phyloP scores from a whole-genome alignment of 2,113 vertebrate species.

The Manacus vitellinus region DNA sequence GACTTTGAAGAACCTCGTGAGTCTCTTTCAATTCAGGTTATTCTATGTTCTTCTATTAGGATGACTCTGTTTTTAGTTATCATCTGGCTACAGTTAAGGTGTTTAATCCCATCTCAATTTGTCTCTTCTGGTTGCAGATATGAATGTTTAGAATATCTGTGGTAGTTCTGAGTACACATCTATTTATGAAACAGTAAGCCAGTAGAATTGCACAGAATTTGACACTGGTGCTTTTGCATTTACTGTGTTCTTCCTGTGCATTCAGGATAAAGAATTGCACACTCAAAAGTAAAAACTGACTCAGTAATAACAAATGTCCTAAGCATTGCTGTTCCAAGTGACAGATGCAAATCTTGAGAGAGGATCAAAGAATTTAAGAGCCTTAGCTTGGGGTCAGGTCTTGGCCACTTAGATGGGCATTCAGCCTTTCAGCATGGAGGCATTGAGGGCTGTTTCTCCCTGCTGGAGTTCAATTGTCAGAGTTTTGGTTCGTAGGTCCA shows the following conservation, averaged over 20 bases:
- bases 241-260: not conserved
- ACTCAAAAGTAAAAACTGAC: not conserved
- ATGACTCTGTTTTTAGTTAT: not conserved
- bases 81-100: not conserved
- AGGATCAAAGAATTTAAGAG: not conserved
- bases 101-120: not conserved
- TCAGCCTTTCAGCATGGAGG: not conserved
- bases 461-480: not conserved
- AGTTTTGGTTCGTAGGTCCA: not conserved
- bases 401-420: fast-evolving
- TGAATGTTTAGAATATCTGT: not conserved
- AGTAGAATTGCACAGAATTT: not conserved
- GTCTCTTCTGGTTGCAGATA: not conserved
- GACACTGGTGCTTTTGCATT: not conserved
- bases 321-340: not conserved
- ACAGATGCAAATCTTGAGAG: not conserved
- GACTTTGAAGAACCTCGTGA: not conserved
- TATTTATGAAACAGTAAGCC: not conserved
- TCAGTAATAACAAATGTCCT: not conserved
- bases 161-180: not conserved
- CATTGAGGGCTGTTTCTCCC: not conserved
- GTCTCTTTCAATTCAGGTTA: not conserved
- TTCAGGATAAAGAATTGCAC: not conserved
- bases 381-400: not conserved
- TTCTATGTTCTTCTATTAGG: not conserved